Percentiles rank a stretch among this genome's conserved stretches.
These are phyloP conservation scores for Caenorhabditis sinica DNA, from an alignment of 2,888 invertebrate species.

Conservation along the genomic window DNA sequence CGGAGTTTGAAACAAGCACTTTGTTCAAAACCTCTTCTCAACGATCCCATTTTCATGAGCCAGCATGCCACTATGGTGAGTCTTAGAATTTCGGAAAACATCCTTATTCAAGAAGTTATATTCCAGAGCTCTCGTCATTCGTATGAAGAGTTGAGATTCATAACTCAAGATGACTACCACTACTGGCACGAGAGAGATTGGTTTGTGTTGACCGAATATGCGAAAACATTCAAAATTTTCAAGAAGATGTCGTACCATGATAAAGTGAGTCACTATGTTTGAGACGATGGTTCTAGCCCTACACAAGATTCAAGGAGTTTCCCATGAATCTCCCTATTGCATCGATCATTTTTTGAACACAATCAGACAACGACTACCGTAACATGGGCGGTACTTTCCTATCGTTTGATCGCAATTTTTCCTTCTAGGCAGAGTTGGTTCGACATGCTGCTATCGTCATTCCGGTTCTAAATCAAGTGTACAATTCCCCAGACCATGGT, in stretches of 20 bases:
- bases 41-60: constrained; percentile 64
- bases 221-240: constrained; percentile 81
- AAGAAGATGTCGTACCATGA: constrained; percentile 75
- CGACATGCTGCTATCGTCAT: constrained; percentile 82
- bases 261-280: constrained; percentile 69
- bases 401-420: neutral
- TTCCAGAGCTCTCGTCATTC: constrained; percentile 55
- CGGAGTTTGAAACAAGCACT: constrained; percentile 57
- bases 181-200: constrained; percentile 82
- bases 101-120: neutral
- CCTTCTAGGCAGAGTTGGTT: constrained; percentile 77
- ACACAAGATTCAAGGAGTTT: neutral
- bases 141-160: constrained; percentile 70
- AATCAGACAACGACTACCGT: neutral
- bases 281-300: neutral
- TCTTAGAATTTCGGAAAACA: neutral
- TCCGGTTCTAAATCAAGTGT: constrained; percentile 82
- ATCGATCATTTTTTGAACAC: constrained; percentile 16
- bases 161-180: constrained; percentile 78
- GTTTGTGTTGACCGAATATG: constrained; percentile 82
- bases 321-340: neutral
- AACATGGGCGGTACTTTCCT: constrained; percentile 11
- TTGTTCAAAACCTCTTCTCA: constrained; percentile 58
- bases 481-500: constrained; percentile 80
- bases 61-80: constrained; percentile 55